Percentiles rank a stretch among this genome's conserved stretches.
phyloP scores from a whole-genome alignment of 2,113 vertebrate species.

The Eulemur macaco region DNA sequence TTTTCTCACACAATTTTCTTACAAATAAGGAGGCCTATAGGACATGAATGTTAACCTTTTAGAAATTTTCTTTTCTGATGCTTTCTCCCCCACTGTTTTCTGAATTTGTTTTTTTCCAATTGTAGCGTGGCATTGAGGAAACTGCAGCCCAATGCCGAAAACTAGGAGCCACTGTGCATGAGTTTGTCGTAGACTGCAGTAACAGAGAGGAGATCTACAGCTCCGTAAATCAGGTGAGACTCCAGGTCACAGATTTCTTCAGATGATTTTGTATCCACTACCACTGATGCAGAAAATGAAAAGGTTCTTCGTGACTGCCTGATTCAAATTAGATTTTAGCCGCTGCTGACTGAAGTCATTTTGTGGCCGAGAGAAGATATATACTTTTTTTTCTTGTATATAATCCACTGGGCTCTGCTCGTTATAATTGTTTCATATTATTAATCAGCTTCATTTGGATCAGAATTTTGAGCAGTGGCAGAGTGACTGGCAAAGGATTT shows the following conservation, averaged over 20 bases:
- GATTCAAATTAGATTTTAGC: background rate
- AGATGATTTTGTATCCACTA: background rate
- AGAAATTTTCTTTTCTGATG: background rate
- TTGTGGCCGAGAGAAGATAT: background rate
- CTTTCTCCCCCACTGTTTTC: background rate
- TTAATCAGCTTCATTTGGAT: background rate
- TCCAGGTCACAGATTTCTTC: background rate
- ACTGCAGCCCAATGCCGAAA: conserved; percentile 86
- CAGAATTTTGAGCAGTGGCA: background rate
- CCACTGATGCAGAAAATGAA: background rate
- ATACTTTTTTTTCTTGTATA: background rate
- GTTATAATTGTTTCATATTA: background rate
- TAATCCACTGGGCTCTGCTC: background rate
- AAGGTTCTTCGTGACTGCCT: background rate
- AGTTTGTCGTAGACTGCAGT: conserved; percentile 88
- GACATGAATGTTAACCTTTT: background rate
- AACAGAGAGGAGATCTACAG: conserved; percentile 84
- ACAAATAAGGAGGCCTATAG: background rate
- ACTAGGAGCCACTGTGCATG: conserved; percentile 80
- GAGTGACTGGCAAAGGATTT: background rate
- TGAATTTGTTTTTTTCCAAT: background rate
- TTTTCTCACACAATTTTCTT: background rate
- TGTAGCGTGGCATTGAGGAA: conserved; percentile 81
- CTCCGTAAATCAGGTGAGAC: conserved; percentile 74
- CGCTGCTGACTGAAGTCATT: background rate